These are phyloP conservation scores for Tipula confusa DNA, from an alignment of 2,888 invertebrate genomes.

Conservation along the genomic window DNA sequence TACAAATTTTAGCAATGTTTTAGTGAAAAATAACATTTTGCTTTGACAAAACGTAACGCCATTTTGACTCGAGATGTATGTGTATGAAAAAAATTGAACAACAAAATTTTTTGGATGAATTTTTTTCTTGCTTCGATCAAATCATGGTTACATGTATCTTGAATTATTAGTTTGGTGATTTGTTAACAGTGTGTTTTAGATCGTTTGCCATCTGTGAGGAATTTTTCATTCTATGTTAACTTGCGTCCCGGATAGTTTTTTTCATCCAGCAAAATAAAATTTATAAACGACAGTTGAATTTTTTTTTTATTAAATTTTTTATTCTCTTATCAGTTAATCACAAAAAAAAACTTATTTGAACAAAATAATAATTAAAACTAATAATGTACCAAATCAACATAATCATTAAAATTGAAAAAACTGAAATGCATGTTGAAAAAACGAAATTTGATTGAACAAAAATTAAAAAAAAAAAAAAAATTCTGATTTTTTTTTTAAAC, in stretches of 20 bases:
- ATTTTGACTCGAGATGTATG: not conserved
- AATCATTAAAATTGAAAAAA: not conserved
- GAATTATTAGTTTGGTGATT: not conserved
- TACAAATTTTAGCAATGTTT: constrained; percentile 7
- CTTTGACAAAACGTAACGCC: constrained; percentile 29
- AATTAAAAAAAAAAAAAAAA: not conserved
- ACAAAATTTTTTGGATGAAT: not conserved
- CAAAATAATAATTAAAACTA: not conserved
- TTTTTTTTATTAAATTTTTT: not conserved
- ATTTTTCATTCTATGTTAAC: too few species aligned
- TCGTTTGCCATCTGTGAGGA: too few species aligned
- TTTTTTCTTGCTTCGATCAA: not conserved
- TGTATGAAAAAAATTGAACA: not conserved
- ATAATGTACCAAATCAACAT: not conserved
- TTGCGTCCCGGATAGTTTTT: too few species aligned
- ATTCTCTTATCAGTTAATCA: not conserved
- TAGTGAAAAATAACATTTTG: constrained; percentile 25
- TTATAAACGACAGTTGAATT: not conserved
- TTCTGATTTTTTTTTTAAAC: not conserved
- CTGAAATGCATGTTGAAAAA: not conserved
- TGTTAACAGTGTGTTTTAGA: too few species aligned
- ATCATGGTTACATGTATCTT: not conserved
- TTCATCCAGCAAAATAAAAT: not conserved
- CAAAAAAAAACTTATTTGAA: not conserved
- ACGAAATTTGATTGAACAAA: not conserved